Evolutionary conservation across 2,113 vertebrate species (phyloP), one percentile per base, ranked within the genome.

Genomic region (Calypte anna): DNA sequence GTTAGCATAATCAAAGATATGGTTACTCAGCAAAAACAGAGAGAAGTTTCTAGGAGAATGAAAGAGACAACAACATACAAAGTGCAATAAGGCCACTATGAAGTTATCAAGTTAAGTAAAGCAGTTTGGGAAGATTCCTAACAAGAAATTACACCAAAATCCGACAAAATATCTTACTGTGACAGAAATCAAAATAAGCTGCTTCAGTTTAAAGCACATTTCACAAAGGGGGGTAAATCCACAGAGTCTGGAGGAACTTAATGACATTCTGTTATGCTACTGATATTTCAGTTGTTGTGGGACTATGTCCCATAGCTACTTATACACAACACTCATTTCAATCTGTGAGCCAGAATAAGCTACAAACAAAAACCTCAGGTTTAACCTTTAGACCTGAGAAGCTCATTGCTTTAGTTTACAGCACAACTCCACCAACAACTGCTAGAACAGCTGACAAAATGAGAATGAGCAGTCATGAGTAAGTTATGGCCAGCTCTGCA

Each of bases 291-390:
- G 30, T 69, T 85, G 15, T 70, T 76, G 85, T 3, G 20, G 24
- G 27, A 87, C 44, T 70, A 87, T 8, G 36, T 38, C 40, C 68
- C 46, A 12, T 70, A 82, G 82, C 53, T 77, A 55, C 33, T 25
- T 77, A 50, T 3, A 54, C 16, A 40, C 36, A 91, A 79, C 55
- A 28, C 63, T 72, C 69, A 88, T 80, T 86, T 33, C 59, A 93
- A 77, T 19, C 46, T 50, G 59, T 55, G 80, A 86, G 64, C 61
- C 67, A 43, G 77, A 10, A 53, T 14, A 30, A 73, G 72, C 88
- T 66, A 88, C 83, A 91, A 94, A 88, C 48, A 93, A 94, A 88
- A 86, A n/a, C 76, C 14, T 83, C 68, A 62, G 27, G 21, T 86
- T 90, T 90, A 92, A 90, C 55, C 51, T 94, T 83, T 33, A 77